Conservation (phyloP, 2,797 vertebrate genomes). For the Capromys pilorides region DNA sequence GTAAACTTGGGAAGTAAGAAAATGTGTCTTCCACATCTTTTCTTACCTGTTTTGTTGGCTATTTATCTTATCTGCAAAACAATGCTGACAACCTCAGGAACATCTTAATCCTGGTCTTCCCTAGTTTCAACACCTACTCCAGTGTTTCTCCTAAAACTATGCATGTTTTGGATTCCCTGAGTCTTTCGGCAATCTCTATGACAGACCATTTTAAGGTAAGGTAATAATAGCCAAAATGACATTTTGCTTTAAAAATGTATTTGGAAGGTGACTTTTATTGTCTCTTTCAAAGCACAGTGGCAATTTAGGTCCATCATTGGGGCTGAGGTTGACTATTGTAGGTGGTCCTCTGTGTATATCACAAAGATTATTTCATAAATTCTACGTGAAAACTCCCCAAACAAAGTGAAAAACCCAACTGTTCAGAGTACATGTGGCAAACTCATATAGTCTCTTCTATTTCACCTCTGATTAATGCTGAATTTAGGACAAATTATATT, state of each 20-base stretch:
- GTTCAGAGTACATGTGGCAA: background rate
- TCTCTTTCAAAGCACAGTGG: slow-evolving; percentile 23
- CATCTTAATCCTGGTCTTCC: background rate
- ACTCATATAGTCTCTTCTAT: background rate
- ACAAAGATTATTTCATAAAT: slow-evolving; percentile 52
- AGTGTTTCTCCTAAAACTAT: background rate
- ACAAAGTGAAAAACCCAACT: background rate
- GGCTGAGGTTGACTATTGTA: background rate
- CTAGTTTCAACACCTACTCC: background rate
- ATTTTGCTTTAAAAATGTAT: slow-evolving; percentile 20
- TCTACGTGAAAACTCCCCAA: background rate
- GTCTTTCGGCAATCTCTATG: background rate
- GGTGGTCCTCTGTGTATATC: background rate
- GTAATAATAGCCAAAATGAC: background rate
- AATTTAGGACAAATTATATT: slow-evolving; percentile 34
- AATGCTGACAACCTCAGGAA: background rate
- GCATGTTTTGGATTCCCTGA: background rate
- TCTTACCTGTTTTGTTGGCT: background rate
- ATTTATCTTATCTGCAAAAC: background rate
- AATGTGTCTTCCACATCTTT: background rate
- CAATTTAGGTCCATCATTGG: background rate
- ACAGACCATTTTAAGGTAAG: slow-evolving; percentile 21
- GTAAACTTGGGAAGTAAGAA: background rate
- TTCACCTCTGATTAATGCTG: background rate
- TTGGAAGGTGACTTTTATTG: slow-evolving; percentile 30